These are phyloP conservation scores for Sycobia sp. DNA, from an alignment of 1,140 invertebrate genomes.

Conservation along the genomic window DNA sequence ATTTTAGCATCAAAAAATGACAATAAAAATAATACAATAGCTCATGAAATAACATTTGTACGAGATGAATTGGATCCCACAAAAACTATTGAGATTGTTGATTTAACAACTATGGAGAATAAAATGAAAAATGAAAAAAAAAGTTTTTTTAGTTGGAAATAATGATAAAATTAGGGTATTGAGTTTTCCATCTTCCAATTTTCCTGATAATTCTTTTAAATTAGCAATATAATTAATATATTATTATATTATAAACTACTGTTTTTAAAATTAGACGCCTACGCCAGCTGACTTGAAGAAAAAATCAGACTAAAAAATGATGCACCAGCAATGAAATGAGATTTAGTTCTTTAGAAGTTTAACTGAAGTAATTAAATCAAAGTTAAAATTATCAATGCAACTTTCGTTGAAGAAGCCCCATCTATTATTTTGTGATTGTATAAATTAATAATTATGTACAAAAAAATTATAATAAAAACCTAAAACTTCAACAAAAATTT, in stretches of 20 bases:
- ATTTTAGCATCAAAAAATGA: constrained; percentile 15
- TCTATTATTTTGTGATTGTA: background rate
- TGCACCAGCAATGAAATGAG: background rate
- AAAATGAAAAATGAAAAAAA: constrained; percentile 13
- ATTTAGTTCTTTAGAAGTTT: too few relatives aligned
- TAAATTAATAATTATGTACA: background rate
- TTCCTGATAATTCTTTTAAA: background rate
- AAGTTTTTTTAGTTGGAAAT: constrained; percentile 16
- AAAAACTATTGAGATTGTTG: constrained; percentile 12
- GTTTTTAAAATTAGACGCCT: background rate
- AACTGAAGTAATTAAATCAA: background rate
- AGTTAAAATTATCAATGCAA: background rate
- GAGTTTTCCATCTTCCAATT: background rate
- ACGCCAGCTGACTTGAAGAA: background rate
- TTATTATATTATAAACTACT: background rate
- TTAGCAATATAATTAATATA: too few relatives aligned
- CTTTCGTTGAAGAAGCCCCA: too few relatives aligned
- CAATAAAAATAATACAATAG: background rate
- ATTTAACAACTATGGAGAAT: background rate
- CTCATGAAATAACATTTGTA: constrained; percentile 13
- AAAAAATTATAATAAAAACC: background rate
- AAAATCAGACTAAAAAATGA: background rate
- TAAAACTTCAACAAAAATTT: background rate
- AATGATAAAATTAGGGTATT: constrained; percentile 9
- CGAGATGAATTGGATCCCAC: background rate